Conservation (phyloP, 2,888 invertebrate genomes). For the Drosophila paramelanica region DNA sequence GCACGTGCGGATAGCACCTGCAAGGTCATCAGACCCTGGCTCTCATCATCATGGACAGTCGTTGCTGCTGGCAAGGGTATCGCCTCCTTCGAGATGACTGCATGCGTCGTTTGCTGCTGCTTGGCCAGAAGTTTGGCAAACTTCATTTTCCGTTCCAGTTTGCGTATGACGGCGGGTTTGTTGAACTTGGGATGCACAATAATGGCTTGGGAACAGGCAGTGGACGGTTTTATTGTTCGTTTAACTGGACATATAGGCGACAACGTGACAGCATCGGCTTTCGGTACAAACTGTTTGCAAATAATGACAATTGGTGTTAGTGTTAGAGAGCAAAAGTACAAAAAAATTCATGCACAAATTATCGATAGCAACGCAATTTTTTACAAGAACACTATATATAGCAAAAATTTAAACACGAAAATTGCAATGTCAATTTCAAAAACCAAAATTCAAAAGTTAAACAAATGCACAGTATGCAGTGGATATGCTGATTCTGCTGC, state of each 20-base stretch:
- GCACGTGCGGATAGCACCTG: conserved; percentile 81
- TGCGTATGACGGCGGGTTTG: conserved; percentile 49
- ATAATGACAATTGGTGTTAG: conserved; percentile 12
- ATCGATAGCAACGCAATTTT: conserved; percentile 21
- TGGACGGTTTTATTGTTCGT: conserved; percentile 13
- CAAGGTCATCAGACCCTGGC: conserved; percentile 65
- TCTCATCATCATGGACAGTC: conserved; percentile 73
- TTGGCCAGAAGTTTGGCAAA: conserved; percentile 60
- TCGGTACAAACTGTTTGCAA: conserved; percentile 37
- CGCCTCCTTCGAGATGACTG: conserved; percentile 57
- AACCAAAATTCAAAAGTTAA: conserved; percentile 34
- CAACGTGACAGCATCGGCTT: conserved; percentile 47
- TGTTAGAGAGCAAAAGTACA: neutral
- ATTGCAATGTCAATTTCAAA: conserved; percentile 45
- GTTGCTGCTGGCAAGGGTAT: conserved; percentile 69
- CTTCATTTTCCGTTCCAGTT: conserved; percentile 61
- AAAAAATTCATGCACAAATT: conserved; percentile 14
- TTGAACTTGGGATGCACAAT: conserved; percentile 65
- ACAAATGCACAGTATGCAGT: conserved; percentile 17
- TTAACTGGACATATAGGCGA: conserved; percentile 32
- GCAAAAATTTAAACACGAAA: conserved; percentile 37
- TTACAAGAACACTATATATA: conserved; percentile 13
- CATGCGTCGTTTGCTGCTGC: conserved; percentile 35
- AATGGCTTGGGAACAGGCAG: conserved; percentile 38
- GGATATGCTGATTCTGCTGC: conserved; percentile 6